phyloP scores from a whole-genome alignment of 2,888 invertebrate genomes.

The Nephrotoma guestfalica region DNA sequence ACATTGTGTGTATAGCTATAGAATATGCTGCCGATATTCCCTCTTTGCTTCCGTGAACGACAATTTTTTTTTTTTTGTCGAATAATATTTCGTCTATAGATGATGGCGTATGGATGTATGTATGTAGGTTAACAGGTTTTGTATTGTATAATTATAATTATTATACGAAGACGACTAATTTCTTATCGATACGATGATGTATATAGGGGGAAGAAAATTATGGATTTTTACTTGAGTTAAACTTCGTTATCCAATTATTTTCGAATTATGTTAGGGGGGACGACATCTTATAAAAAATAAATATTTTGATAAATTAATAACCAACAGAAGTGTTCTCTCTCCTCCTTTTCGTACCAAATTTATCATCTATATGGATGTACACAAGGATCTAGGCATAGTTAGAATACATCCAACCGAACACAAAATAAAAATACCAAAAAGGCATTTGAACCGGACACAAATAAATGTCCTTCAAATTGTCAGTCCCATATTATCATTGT shows the following conservation, averaged over 20 bases:
- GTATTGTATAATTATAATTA: neutral
- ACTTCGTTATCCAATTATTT: neutral
- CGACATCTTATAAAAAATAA: neutral
- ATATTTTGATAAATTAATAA: neutral
- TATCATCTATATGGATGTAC: neutral
- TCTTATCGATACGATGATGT: neutral
- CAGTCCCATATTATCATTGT: neutral
- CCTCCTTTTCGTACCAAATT: neutral
- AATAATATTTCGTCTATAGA: neutral
- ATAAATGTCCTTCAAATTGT: neutral
- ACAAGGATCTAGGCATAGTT: neutral
- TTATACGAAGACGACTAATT: neutral
- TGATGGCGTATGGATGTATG: neutral
- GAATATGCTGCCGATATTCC: neutral
- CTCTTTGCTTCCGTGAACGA: neutral
- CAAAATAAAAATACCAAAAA: neutral
- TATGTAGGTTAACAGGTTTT: neutral
- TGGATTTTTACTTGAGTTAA: neutral
- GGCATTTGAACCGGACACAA: neutral
- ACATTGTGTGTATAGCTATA: neutral
- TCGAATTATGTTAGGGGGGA: neutral
- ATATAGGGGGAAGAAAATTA: neutral
- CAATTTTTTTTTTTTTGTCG: neutral
- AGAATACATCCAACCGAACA: neutral
- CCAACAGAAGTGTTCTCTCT: neutral